phyloP scores from a whole-genome alignment of 2,888 invertebrate species.

The Ormyrus pomaceus region DNA sequence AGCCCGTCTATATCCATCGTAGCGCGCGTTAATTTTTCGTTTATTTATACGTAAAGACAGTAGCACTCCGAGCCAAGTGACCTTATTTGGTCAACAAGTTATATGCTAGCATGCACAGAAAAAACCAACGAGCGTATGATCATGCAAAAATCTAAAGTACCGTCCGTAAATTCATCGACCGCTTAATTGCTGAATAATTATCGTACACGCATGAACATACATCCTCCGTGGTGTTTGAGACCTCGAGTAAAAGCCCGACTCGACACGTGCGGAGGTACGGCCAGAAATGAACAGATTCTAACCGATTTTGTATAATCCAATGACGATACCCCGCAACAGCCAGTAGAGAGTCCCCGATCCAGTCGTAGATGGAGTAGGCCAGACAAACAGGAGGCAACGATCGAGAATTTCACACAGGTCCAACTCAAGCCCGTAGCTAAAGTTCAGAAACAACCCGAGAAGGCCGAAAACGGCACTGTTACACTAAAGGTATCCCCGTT shows the following conservation, averaged over 20 bases:
- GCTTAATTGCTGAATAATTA: too few species aligned
- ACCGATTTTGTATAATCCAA: constrained; percentile 32
- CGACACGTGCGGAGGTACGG: too few species aligned
- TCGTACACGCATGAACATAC: too few species aligned
- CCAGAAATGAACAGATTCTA: neutral
- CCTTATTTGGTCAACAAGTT: constrained; percentile 34
- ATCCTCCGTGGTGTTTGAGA: too few species aligned
- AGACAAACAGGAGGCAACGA: constrained; percentile 73
- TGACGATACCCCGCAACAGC: constrained; percentile 63
- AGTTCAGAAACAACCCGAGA: constrained; percentile 65
- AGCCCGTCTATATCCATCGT: constrained; percentile 54
- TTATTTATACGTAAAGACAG: constrained; percentile 36
- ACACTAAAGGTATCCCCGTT: constrained; percentile 71
- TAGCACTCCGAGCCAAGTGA: constrained; percentile 21
- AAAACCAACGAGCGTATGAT: neutral
- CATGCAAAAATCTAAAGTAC: too few species aligned
- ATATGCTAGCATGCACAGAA: constrained; percentile 16
- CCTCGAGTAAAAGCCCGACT: too few species aligned
- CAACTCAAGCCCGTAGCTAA: constrained; percentile 80
- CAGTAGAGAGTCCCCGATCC: constrained; percentile 62
- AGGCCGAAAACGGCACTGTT: constrained; percentile 68
- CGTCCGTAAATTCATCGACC: too few species aligned
- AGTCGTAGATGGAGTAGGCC: constrained; percentile 51
- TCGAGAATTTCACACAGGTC: constrained; percentile 79
- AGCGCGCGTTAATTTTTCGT: constrained; percentile 34